phyloP scores from a whole-genome alignment of 2,888 invertebrate genomes.

The Diplolepis rosae region DNA sequence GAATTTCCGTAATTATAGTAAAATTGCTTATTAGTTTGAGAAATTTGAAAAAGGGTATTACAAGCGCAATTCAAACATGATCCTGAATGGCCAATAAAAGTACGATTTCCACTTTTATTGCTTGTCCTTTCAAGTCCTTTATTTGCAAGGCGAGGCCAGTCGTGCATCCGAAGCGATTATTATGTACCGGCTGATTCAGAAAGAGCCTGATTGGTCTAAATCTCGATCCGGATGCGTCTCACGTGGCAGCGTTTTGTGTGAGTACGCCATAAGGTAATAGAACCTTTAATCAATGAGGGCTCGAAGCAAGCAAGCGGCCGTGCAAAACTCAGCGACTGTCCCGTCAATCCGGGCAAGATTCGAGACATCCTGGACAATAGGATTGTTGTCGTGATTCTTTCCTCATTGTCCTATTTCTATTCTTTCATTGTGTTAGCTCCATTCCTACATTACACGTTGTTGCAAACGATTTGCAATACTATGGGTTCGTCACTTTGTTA shows the following conservation, averaged over 20 bases:
- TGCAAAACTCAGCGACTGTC: not conserved
- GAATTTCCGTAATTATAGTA: constrained; percentile 5
- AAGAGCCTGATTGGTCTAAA: not conserved
- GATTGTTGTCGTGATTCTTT: constrained; percentile 4
- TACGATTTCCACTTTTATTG: not conserved
- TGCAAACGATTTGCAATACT: not conserved
- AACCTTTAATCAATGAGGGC: not conserved
- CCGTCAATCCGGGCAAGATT: constrained; percentile 5
- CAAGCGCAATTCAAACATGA: constrained; percentile 14
- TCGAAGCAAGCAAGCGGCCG: not conserved
- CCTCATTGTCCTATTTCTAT: not conserved
- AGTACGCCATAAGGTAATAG: constrained; percentile 49
- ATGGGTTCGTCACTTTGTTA: not conserved
- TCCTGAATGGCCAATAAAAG: constrained; percentile 16
- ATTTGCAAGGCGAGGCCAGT: constrained; percentile 9
- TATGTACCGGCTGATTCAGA: constrained; percentile 3
- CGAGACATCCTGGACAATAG: not conserved
- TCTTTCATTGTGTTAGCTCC: not conserved
- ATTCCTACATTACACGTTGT: not conserved
- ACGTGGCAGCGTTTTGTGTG: constrained; percentile 67
- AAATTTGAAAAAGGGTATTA: constrained; percentile 12
- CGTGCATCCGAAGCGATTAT: constrained; percentile 10
- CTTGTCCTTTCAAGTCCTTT: constrained; percentile 1
- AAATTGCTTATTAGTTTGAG: constrained; percentile 14
- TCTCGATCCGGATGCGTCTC: constrained; percentile 65